Evolutionary conservation across 2,888 invertebrate genomes (phyloP).

Genomic region (Diaperis boleti): DNA sequence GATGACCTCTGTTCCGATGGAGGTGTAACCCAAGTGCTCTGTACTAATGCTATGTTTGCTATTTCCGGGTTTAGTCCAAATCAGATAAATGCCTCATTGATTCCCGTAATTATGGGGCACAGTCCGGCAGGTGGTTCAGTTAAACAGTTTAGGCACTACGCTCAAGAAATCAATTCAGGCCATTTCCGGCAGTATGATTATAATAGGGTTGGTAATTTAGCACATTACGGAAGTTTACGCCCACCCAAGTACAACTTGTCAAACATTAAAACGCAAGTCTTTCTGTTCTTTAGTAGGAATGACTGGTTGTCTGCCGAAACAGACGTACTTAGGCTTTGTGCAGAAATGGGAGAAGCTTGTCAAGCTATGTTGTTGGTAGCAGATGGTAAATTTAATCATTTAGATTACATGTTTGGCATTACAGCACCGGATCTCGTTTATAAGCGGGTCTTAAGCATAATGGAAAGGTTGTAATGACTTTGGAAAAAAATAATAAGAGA

Average conservation of each 20-base stretch:
- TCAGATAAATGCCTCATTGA: conserved; percentile 53
- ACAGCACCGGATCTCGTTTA: conserved; percentile 59
- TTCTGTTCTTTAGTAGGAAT: conserved; percentile 66
- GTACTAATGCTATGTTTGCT: conserved; percentile 52
- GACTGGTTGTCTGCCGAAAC: conserved; percentile 67
- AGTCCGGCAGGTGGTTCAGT: conserved; percentile 66
- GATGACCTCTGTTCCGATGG: conserved; percentile 43
- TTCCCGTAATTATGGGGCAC: conserved; percentile 54
- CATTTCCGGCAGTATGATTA: conserved; percentile 68
- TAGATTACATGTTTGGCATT: conserved; percentile 61
- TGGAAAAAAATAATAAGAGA: too few species aligned
- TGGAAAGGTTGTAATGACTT: too few species aligned
- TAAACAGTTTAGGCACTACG: conserved; percentile 77
- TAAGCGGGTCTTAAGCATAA: conserved; percentile 52
- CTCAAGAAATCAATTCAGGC: conserved; percentile 44
- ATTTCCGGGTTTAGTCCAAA: conserved; percentile 53
- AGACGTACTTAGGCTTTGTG: conserved; percentile 56
- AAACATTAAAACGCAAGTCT: conserved; percentile 57
- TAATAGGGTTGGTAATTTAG: too few species aligned
- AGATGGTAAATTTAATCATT: conserved; percentile 59
- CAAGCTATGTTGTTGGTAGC: conserved; percentile 54
- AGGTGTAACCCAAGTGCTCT: conserved; percentile 43
- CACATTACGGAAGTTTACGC: too few species aligned
- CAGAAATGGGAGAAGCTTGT: conserved; percentile 54
- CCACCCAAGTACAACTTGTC: conserved; percentile 34